Base-by-base conservation (phyloP, 53 echinoderm and acorn worm genomes). In the Antedon mediterranea region DNA sequence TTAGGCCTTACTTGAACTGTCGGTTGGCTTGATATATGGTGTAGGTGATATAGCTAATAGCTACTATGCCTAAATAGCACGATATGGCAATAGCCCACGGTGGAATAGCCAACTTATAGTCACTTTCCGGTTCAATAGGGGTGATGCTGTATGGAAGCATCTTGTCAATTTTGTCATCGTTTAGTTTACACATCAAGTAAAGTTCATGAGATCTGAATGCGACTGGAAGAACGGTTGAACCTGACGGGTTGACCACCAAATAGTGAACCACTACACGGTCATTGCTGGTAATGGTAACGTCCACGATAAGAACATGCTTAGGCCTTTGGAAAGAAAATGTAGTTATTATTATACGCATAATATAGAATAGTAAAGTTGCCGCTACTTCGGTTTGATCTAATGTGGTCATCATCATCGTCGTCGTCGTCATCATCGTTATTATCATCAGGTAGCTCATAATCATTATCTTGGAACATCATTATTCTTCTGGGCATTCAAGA, bases 41-140 rank as follows among this genome's bases (percentile, higher is more conserved):
- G 20, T 57, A 57, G 23, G 15, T 23, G 2, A 57, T 57, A 26
- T 57, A 57, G 23, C 7, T 18, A 26, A 57, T 18, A 23, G 14
- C 11, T 18, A 93, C 74, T 14, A 93, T 28, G 0, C 79, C 85
- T 0, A 83, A 80, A 77, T 93, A 93, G 31, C 79, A 85, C 18
- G 90, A 78, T 75, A 93, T 79, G 27, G 89, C 93, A 11, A 93
- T 81, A 15, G 89, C 93, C 89, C 90, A 93, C 33, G 89, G 78
- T 0, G 93, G 93, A 23, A 93, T 28, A 6, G 85, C 84, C 43
- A 93, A 77, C 15, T 85, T 83, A 43, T 82, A 79, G 0, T 30
- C 33, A 33, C 74, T 82, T 0, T 57, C 77, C 26, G 87, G 82
- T 26, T 73, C 71, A 29, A 73, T 30, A 27, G 87, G 81, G 0